Evolutionary conservation across 2,888 invertebrate genomes (phyloP), one percentile per base, ranked within the genome.

Genomic region (Blastobasis lacticolella): DNA sequence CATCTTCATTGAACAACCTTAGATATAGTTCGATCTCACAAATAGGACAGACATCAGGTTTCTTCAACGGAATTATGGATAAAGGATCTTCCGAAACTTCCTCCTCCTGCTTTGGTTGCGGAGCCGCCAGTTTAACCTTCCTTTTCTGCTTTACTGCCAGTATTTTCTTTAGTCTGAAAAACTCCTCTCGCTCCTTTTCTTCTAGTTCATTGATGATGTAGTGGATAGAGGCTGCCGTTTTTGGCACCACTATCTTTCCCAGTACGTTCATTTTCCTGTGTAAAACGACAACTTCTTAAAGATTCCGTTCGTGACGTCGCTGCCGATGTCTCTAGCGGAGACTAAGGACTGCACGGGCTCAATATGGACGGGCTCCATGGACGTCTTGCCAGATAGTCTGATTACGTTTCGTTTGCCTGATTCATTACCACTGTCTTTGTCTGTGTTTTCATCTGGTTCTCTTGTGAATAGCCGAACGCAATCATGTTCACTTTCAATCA

Each of bases 261-360:
- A 57, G 45, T 10, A 55, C 53, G 49, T 56, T 56, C 48, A 43
- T 49, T 51, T 55, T 56, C 49, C 58, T 58, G 56, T 51, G 40
- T 53, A 49, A 56, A 58, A 54, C 54, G 56, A 55, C 37, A 41
- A 41, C 36, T 53, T 49, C 54, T 53, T 44, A 37, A 37, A 37
- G 6, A 5, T 40, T 6, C 5, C 10, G 6, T n/a, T 42, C 42
- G 10, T 42, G 9, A n/a, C 45, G 51, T 48, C 49, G 57, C 64
- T 68, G 64, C 64, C 62, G 59, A 66, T 55, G 47, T 52, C 64
- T 57, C 58, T 48, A 54, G 9, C 52, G 57, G 59, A 57, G 54
- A 49, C 45, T 63, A 69, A 73, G 69, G 67, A 69, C 69, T 70
- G 67, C 55, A 69, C 69, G 63, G 62, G 55, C 49, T 52, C 57